A percentile compares a stretch with the other conserved stretches of the same genome.
Evolutionary conservation across 2,113 vertebrate species (phyloP).

Genomic region (Lasiurus borealis): DNA sequence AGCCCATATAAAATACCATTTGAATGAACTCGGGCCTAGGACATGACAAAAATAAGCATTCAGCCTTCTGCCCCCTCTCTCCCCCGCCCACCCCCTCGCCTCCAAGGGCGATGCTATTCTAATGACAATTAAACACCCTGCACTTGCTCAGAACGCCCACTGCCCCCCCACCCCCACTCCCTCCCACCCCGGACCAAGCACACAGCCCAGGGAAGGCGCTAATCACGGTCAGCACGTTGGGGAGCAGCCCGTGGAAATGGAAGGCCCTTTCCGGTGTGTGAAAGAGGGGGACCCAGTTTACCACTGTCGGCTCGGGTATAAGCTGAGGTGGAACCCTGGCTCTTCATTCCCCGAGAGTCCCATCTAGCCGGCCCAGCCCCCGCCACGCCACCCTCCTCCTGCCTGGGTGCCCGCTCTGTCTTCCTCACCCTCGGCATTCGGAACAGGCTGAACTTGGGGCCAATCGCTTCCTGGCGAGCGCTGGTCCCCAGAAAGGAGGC

Average conservation of each 20-base stretch:
- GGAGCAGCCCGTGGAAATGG: neutral
- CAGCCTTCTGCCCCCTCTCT: neutral
- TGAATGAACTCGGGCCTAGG: neutral
- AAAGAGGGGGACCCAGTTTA: neutral
- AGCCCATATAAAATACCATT: neutral
- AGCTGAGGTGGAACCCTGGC: neutral
- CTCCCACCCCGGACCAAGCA: neutral
- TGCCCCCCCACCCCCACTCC: neutral
- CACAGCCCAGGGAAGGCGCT: neutral
- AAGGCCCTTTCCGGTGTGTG: neutral
- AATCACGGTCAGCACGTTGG: neutral
- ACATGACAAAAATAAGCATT: neutral
- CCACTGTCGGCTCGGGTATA: neutral
- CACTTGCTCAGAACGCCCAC: neutral
- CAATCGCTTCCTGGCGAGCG: neutral
- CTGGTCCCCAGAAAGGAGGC: neutral
- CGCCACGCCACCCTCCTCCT: neutral
- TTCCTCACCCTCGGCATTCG: neutral
- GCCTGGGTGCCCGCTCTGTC: neutral
- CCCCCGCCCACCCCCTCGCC: neutral
- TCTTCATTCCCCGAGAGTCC: neutral
- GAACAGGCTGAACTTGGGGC: neutral
- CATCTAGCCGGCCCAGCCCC: neutral
- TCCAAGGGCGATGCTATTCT: neutral
- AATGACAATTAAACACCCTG: neutral